Evolutionary conservation across 2,888 invertebrate species (phyloP).

Genomic region (Oscheius myriophilus): DNA sequence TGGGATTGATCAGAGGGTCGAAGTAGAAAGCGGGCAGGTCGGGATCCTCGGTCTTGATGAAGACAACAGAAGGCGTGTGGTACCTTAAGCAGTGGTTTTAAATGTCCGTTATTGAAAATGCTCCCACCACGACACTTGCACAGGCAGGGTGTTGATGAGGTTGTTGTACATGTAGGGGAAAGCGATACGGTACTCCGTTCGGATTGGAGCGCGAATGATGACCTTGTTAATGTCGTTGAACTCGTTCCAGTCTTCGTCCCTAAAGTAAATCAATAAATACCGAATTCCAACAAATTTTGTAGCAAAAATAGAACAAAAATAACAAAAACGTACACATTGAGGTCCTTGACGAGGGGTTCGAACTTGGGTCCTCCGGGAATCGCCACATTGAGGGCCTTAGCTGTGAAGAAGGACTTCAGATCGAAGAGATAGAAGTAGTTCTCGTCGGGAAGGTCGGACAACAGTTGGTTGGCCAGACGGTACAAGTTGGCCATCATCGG

Average conservation of each 20-base stretch:
- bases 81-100: constrained; percentile 82
- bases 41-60: constrained; percentile 99
- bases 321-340: constrained; percentile 81
- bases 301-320: too few species aligned
- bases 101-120: neutral
- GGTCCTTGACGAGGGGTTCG: constrained; percentile 97
- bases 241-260: constrained; percentile 99
- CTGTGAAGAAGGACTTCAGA: constrained; percentile 98
- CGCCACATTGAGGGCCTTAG: constrained; percentile 98
- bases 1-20: constrained; percentile 98
- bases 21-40: constrained; percentile 99
- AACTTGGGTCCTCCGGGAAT: constrained; percentile 99
- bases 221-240: constrained; percentile 99
- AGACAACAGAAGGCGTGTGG: constrained; percentile 97
- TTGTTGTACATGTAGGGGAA: constrained; percentile 99
- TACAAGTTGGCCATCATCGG: constrained; percentile 98
- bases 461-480: constrained; percentile 92
- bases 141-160: constrained; percentile 81
- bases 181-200: constrained; percentile 98
- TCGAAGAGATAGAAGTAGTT: constrained; percentile 99
- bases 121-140: constrained; percentile 94
- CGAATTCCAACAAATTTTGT: too few species aligned
- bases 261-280: constrained; percentile 70
- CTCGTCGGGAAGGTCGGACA: constrained; percentile 91
- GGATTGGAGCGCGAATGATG: constrained; percentile 95